Evolutionary conservation across 2,888 invertebrate genomes (phyloP), one percentile per base, ranked within the genome.

Genomic region (Andrena camellia): DNA sequence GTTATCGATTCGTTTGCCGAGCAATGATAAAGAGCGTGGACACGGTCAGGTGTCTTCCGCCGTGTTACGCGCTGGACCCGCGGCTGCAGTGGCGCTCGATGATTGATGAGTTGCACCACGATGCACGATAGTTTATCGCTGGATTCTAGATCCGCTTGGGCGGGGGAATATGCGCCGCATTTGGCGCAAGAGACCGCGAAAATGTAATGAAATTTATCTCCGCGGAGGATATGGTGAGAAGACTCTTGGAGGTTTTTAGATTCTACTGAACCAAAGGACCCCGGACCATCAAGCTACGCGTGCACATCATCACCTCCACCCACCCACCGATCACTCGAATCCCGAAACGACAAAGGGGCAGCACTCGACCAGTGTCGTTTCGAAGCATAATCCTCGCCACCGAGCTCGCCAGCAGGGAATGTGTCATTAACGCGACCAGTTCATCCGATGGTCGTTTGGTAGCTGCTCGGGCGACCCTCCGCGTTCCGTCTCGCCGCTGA

Each of bases 21-120:
- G 29, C 62, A 54, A 79, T 81, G 80, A 81, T 73, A 73, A 64
- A 80, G 79, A 52, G 79, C 78, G 8, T 29, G 79, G 29, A 79
- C 79, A 62, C 48, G 26, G 66, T 79, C 68, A 76, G 71, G 35
- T 59, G 70, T 68, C 67, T 69, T 78, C 54, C 81, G 54, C 33
- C 7, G 35, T 10, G 66, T 48, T 54, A 31, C 59, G 69, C 57
- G 42, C 52, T 70, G 52, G n/a, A 76, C 23, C 59, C 62, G 52
- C 17, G 35, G 20, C 23, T 20, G 54, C 42, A 23, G 52, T n/a
- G 60, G 31, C 8, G 17, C n/a, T 8, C 31, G 59, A 78, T 79
- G 79, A 79, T 78, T 70, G 79, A 79, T 78, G 79, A 64, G 26
- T 35, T 70, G 29, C 33, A 50, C 63, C 50, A 20, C n/a, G 48